phyloP scores from a whole-genome alignment of 2,888 invertebrate genomes.

The Nebria salina region DNA sequence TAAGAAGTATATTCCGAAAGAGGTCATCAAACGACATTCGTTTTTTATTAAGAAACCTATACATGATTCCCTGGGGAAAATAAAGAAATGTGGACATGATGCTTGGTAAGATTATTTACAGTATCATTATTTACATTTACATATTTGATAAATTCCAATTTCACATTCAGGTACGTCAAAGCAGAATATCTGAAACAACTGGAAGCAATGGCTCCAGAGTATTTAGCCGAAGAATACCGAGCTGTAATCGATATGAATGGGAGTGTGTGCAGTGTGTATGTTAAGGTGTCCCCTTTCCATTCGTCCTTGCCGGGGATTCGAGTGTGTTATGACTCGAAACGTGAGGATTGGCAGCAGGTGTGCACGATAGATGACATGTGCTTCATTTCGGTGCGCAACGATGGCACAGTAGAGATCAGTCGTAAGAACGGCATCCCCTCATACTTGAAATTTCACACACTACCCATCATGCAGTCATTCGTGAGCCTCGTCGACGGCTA shows the following conservation, averaged over 20 bases:
- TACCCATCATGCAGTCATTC: slow-evolving; percentile 77
- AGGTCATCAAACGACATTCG: slow-evolving; percentile 77
- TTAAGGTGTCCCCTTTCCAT: slow-evolving; percentile 74
- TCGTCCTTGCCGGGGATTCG: slow-evolving; percentile 74
- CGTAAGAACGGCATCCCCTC: slow-evolving; percentile 81
- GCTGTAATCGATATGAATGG: slow-evolving; percentile 75
- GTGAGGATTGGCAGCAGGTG: slow-evolving; percentile 75
- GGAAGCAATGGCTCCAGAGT: slow-evolving; percentile 82
- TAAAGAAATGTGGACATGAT: slow-evolving; percentile 70
- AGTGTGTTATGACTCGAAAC: slow-evolving; percentile 69
- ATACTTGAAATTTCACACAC: slow-evolving; percentile 75
- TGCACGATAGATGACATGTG: slow-evolving; percentile 87
- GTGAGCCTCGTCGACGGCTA: slow-evolving; percentile 87
- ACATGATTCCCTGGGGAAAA: slow-evolving; percentile 69
- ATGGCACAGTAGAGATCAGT: slow-evolving; percentile 79
- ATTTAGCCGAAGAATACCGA: slow-evolving; percentile 79
- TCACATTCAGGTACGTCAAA: slow-evolving; percentile 71
- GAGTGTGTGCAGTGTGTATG: slow-evolving; percentile 73
- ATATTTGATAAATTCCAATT: slow-evolving; percentile 27
- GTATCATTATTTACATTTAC: too few relatives aligned
- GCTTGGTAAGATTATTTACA: slow-evolving; percentile 72
- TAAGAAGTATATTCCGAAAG: slow-evolving; percentile 84
- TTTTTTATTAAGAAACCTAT: slow-evolving; percentile 82
- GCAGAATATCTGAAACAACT: slow-evolving; percentile 83
- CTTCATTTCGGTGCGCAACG: slow-evolving; percentile 78